phyloP scores from a whole-genome alignment of 2,888 invertebrate genomes.

The Andricus curvator region DNA sequence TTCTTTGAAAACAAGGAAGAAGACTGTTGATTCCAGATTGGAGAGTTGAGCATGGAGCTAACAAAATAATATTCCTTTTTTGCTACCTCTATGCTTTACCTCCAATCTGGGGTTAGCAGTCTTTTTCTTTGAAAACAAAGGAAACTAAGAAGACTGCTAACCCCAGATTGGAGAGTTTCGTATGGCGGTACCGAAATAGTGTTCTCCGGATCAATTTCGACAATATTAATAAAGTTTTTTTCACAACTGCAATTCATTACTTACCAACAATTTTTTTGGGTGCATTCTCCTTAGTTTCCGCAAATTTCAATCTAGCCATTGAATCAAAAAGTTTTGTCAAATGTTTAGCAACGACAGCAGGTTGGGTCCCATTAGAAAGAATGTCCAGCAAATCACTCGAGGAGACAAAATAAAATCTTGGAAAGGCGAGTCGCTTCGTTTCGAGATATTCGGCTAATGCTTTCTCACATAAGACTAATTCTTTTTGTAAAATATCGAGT shows the following conservation, averaged over 20 bases:
- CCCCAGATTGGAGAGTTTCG: no score
- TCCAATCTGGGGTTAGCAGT: no score
- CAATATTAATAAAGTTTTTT: not conserved
- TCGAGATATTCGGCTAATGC: slow-evolving; percentile 97
- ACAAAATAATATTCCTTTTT: no score
- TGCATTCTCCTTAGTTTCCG: slow-evolving; percentile 80
- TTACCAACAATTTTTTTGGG: slow-evolving; percentile 62
- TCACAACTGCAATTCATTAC: not conserved
- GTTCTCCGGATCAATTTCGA: no score
- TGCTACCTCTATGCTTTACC: no score
- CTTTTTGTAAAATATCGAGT: slow-evolving; percentile 90
- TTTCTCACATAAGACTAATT: slow-evolving; percentile 95
- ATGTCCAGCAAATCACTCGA: slow-evolving; percentile 97
- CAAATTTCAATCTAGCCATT: slow-evolving; percentile 92
- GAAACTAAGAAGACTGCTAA: no score
- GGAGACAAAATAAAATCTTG: slow-evolving; percentile 97
- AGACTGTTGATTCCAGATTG: no score
- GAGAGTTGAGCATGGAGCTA: no score
- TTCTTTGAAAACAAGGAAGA: no score
- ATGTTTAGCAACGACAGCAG: slow-evolving; percentile 92
- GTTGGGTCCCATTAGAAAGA: slow-evolving; percentile 96
- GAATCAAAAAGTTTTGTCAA: slow-evolving; percentile 97
- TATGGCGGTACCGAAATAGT: no score
- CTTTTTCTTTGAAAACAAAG: no score
- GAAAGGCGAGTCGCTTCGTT: slow-evolving; percentile 97